phyloP scores from a whole-genome alignment of 2,888 invertebrate genomes.

The Buathra laborator region DNA sequence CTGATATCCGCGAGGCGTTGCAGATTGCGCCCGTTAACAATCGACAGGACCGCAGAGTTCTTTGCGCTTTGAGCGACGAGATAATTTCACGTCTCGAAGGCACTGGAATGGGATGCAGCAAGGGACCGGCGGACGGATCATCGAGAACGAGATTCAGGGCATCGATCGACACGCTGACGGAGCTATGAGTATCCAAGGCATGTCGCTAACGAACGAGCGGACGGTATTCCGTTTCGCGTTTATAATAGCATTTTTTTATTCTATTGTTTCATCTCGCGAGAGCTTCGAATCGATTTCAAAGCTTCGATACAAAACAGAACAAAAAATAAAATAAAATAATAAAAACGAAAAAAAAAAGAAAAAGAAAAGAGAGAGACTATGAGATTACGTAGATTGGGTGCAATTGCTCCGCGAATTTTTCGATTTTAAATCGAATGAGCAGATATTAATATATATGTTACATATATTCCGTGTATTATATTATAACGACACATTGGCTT shows the following conservation, averaged over 20 bases:
- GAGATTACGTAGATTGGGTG: slow-evolving; percentile 43
- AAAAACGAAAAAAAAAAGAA: slow-evolving; percentile 2
- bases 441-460: slow-evolving; percentile 73
- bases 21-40: slow-evolving; percentile 89
- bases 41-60: slow-evolving; percentile 90
- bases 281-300: slow-evolving; percentile 71
- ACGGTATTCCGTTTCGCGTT: slow-evolving; percentile 20
- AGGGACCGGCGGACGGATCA: slow-evolving; percentile 71
- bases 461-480: slow-evolving; percentile 71
- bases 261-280: slow-evolving; percentile 49
- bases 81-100: slow-evolving; percentile 86
- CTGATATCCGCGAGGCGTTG: slow-evolving; percentile 93
- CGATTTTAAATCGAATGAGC: slow-evolving; percentile 73
- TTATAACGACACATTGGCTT: slow-evolving; percentile 71
- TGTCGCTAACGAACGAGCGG: slow-evolving; percentile 1
- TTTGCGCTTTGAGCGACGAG: slow-evolving; percentile 92
- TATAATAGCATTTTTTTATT: slow-evolving; percentile 47
- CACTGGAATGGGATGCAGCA: slow-evolving; percentile 79
- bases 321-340: slow-evolving; percentile 4
- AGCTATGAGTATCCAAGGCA: slow-evolving; percentile 73
- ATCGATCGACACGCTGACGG: slow-evolving; percentile 83
- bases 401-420: slow-evolving; percentile 61
- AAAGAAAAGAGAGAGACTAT: slow-evolving; percentile 37
- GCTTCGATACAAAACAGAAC: slow-evolving; percentile 49
- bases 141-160: slow-evolving; percentile 79